Conservation (phyloP, 2,888 invertebrate genomes). For the Brachyopa scutellaris region DNA sequence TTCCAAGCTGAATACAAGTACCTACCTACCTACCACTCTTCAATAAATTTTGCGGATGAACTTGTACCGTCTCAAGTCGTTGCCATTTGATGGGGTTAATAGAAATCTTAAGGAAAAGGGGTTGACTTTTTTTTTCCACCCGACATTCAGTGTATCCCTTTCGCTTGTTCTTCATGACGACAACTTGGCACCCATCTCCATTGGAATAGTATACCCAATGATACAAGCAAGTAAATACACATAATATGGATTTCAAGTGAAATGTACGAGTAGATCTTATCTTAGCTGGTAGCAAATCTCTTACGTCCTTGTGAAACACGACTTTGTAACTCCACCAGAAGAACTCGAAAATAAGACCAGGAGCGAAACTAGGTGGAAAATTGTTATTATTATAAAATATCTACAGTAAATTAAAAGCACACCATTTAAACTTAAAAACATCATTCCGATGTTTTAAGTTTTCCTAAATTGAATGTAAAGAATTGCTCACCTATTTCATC, state of each 20-base stretch:
- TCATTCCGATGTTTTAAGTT: no score
- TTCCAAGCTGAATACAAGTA: slow-evolving; percentile 14
- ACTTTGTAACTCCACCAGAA: neutral
- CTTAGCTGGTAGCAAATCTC: slow-evolving; percentile 3
- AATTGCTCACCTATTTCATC: neutral
- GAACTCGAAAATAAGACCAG: neutral
- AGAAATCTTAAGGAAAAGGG: slow-evolving; percentile 34
- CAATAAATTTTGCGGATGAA: slow-evolving; percentile 26
- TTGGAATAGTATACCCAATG: slow-evolving; percentile 17
- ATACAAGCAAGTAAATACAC: slow-evolving; percentile 13
- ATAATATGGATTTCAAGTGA: slow-evolving; percentile 21
- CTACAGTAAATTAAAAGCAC: neutral
- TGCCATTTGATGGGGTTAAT: slow-evolving; percentile 46
- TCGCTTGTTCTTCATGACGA: neutral
- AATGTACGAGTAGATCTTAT: slow-evolving; percentile 22
- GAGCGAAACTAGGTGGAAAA: slow-evolving; percentile 11
- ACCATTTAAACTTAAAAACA: slow-evolving; percentile 6
- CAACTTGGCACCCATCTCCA: slow-evolving; percentile 29
- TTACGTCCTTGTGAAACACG: slow-evolving; percentile 4
- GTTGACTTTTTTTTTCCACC: slow-evolving; percentile 13
- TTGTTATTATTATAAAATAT: neutral
- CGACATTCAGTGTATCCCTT: neutral
- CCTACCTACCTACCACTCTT: neutral
- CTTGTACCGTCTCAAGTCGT: slow-evolving; percentile 25
- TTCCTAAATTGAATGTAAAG: neutral